Evolutionary conservation across 2,797 vertebrate species (phyloP).

Genomic region (Emydoidea blandingii): DNA sequence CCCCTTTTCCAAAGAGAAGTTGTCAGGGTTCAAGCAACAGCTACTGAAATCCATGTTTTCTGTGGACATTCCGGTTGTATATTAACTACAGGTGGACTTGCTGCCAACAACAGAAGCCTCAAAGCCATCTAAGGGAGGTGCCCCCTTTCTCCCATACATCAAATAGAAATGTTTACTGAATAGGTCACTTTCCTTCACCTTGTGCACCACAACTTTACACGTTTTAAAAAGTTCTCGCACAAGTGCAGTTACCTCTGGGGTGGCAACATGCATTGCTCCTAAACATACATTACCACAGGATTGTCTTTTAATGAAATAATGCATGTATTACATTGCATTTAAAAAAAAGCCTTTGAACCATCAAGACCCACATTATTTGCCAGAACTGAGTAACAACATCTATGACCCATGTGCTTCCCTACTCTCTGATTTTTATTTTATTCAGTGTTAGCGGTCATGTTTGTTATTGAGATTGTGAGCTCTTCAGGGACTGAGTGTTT

Average conservation of each 20-base stretch:
- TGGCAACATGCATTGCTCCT: neutral
- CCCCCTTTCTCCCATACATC: fast-evolving
- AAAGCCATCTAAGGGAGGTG: neutral
- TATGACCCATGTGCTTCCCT: constrained; percentile 4
- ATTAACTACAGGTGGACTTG: constrained; percentile 53
- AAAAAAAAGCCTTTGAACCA: neutral
- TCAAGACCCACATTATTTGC: neutral
- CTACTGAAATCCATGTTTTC: constrained; percentile 24
- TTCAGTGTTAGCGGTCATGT: neutral
- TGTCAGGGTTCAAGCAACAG: constrained; percentile 46
- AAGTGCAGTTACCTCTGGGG: neutral
- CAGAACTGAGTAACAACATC: neutral
- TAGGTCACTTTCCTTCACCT: neutral
- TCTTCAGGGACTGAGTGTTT: neutral
- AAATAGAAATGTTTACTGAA: neutral
- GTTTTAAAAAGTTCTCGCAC: neutral
- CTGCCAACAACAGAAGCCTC: neutral
- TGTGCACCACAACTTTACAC: fast-evolving
- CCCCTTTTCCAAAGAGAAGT: constrained; percentile 47
- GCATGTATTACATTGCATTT: neutral
- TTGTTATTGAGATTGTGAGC: neutral
- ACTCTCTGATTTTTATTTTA: neutral
- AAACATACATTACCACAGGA: neutral
- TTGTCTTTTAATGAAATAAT: neutral
- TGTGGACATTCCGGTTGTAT: constrained; percentile 63